These are phyloP conservation scores for Shargacucullia verbasci DNA, from an alignment of 2,888 invertebrate species.

Conservation along the genomic window DNA sequence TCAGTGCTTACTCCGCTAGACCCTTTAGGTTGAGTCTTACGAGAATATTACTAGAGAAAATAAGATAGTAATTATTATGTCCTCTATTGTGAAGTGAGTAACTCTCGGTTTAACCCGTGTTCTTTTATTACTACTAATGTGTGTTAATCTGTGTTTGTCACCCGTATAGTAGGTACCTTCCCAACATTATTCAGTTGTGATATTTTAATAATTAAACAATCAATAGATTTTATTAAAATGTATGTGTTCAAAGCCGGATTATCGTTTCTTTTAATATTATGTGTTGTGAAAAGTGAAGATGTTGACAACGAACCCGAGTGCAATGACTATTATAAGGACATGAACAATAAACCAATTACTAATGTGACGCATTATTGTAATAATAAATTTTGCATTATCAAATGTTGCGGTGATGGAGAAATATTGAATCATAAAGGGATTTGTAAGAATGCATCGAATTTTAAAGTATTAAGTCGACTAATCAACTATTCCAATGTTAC, in stretches of 20 bases:
- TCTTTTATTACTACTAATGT: too few species aligned
- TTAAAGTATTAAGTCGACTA: not conserved
- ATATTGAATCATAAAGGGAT: not conserved
- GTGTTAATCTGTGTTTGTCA: too few species aligned
- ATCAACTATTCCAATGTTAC: slow-evolving; percentile 10
- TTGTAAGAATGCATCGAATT: not conserved
- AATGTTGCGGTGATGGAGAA: slow-evolving; percentile 22
- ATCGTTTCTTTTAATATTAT: slow-evolving; percentile 12
- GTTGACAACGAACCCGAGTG: slow-evolving; percentile 5
- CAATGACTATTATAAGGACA: slow-evolving; percentile 8
- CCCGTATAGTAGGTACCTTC: too few species aligned
- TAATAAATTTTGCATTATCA: slow-evolving; percentile 13
- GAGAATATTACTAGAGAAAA: too few species aligned
- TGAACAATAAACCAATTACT: not conserved
- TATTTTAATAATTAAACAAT: too few species aligned
- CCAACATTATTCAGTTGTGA: too few species aligned
- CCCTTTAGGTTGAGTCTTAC: too few species aligned
- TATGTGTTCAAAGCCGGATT: not conserved
- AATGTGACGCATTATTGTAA: slow-evolving; percentile 10
- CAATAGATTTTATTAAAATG: slow-evolving; percentile 8
- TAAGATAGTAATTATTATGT: too few species aligned
- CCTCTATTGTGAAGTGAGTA: too few species aligned
- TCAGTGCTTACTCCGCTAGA: too few species aligned
- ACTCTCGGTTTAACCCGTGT: too few species aligned
- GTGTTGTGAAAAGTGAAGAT: slow-evolving; percentile 20